Evolutionary conservation across 1,140 invertebrate genomes (phyloP).

Genomic region (Trichonephila clavata): DNA sequence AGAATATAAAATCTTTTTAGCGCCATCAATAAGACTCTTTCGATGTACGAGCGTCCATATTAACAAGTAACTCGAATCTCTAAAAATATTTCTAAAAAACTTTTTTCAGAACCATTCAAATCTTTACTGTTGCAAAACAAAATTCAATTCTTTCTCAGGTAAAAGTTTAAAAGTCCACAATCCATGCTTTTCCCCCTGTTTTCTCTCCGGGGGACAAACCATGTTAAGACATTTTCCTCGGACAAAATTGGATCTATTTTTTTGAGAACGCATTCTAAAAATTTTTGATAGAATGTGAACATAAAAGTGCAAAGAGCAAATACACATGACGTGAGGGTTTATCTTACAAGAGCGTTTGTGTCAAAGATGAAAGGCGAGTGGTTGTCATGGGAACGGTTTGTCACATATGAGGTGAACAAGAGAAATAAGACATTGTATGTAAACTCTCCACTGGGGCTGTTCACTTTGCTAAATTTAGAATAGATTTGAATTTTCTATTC

Average conservation of each 20-base stretch:
- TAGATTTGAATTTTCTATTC: too few species aligned
- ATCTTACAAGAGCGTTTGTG: slow-evolving; percentile 5
- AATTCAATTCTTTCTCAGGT: not conserved
- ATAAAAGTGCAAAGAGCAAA: not conserved
- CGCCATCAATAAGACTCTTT: too few species aligned
- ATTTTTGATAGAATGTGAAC: not conserved
- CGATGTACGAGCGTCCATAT: too few species aligned
- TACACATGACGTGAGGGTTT: not conserved
- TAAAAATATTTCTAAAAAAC: too few species aligned
- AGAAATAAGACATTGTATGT: not conserved
- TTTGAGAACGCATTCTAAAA: not conserved
- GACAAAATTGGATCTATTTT: slow-evolving; percentile 20
- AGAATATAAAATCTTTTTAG: too few species aligned
- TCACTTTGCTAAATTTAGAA: too few species aligned
- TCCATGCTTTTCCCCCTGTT: not conserved
- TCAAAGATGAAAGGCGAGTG: not conserved
- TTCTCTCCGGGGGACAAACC: not conserved
- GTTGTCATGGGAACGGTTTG: not conserved
- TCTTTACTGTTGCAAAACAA: not conserved
- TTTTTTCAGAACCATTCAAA: not conserved
- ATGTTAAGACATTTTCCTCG: not conserved
- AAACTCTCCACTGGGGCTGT: not conserved
- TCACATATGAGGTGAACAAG: not conserved
- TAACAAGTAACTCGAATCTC: too few species aligned
- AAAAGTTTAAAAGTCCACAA: slow-evolving; percentile 7